Conservation (phyloP, 1,140 invertebrate species). For the Centruroides sculpturatus region DNA sequence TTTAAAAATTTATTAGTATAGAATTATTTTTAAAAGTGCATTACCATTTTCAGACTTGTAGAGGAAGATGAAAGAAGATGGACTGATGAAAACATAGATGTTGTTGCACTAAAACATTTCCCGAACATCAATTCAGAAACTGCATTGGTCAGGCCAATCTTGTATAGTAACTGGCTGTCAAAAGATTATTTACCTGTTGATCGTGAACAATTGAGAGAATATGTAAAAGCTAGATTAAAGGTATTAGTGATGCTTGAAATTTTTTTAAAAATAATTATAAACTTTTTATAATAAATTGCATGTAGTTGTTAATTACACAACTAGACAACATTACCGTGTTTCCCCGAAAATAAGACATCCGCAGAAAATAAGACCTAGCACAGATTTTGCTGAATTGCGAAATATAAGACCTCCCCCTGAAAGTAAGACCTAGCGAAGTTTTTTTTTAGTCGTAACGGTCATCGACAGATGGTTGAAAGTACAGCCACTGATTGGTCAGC, state of each 20-base stretch:
- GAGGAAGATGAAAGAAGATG: slow-evolving; percentile 86
- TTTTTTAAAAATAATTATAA: background rate
- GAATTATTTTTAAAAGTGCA: background rate
- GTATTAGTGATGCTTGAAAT: slow-evolving; percentile 27
- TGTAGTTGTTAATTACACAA: background rate
- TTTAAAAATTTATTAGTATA: background rate
- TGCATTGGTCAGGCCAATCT: slow-evolving; percentile 74
- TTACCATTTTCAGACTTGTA: slow-evolving; percentile 47
- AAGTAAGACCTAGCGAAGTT: too few relatives aligned
- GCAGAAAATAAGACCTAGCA: too few relatives aligned
- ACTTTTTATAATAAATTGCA: background rate
- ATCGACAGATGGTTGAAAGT: too few relatives aligned
- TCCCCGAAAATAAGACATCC: too few relatives aligned
- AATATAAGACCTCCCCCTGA: too few relatives aligned
- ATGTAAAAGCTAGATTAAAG: slow-evolving; percentile 91
- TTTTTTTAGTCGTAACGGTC: too few relatives aligned
- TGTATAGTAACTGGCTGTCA: slow-evolving; percentile 98
- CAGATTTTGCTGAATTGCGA: too few relatives aligned
- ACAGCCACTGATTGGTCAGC: too few relatives aligned
- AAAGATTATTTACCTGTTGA: slow-evolving; percentile 97
- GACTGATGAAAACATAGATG: slow-evolving; percentile 97
- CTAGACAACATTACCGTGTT: too few relatives aligned
- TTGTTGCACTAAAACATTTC: slow-evolving; percentile 89
- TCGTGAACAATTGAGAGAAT: slow-evolving; percentile 84
- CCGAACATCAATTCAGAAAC: slow-evolving; percentile 71